Base-by-base conservation (phyloP, 2,888 invertebrate genomes). In the Phalangium opilio region DNA sequence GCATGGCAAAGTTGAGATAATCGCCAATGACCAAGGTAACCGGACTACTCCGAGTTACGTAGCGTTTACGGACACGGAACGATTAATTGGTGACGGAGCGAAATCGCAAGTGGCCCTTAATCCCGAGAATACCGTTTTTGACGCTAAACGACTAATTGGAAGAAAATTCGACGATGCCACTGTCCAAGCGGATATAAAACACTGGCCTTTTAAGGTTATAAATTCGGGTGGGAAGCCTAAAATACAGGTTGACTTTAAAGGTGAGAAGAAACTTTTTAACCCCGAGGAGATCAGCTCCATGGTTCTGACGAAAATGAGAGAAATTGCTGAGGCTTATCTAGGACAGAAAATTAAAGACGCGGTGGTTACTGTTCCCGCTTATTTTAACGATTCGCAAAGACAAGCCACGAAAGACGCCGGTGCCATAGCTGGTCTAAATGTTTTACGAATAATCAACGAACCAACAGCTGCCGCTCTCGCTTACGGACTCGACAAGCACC, bases 401-500 rank as follows among this genome's bases (percentile, higher is more conserved):
- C 77, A 78, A 61, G 78, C 89, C 5, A 79, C 90, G 55, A 91
- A 91, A 70, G 90, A 90, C 67, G 86, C 89, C 11, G 89, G 89
- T 1, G 72, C 71, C n/a, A 81, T 70, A 61, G 80, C 89, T 19
- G 87, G 83, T 1, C 65, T 91, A 20, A 87, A 87, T 65, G 86
- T 91, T 2, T 70, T 89, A 36, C 75, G 89, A 59, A 89, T 90
- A 51, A 64, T 67, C 41, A 67, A 67, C 50, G 67, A 67, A 44
- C 67, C 66, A 2, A 64, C 63, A n/a, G 64, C 57, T 33, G 57
- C 58, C 35, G 58, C 57, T 3, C 39, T 65, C 15, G 65, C 65
- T 3, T 67, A 67, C 48, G 66, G 66, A 34, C 58, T 66, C n/a
- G 65, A 66, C 46, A 65, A 66, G 50, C 61, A 63, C 38, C 59